Percentiles rank a stretch among this genome's conserved stretches.
Conservation (phyloP, 2,797 vertebrate genomes). For the Poeciliopsis paucimaculata region DNA sequence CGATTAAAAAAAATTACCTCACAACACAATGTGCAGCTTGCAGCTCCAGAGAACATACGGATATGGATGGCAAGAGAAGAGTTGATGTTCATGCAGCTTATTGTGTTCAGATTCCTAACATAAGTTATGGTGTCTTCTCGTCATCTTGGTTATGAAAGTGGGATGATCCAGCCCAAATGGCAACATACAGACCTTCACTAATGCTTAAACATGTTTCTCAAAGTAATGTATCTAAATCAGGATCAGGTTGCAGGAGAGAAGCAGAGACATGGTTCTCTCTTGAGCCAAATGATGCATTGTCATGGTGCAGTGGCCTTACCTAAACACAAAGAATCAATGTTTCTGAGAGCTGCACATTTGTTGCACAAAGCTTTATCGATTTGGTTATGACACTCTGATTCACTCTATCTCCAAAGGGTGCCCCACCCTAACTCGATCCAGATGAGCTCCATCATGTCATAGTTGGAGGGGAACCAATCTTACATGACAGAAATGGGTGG, state of each 20-base stretch:
- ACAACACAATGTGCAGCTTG: conserved; percentile 39
- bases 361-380: conserved; percentile 78
- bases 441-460: conserved; percentile 90
- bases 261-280: conserved; percentile 3
- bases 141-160: not conserved
- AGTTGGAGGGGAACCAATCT: conserved; percentile 91
- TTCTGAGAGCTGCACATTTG: conserved; percentile 45
- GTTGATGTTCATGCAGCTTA: not conserved
- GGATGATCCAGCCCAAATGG: conserved; percentile 33
- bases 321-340: conserved; percentile 24
- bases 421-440: conserved; percentile 91
- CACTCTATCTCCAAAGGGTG: conserved; percentile 84
- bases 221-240: conserved; percentile 63
- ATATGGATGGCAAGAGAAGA: not conserved
- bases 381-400: conserved; percentile 83
- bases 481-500: conserved; percentile 90
- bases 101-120: not conserved
- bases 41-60: conserved; percentile 25
- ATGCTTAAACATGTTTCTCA: conserved; percentile 58
- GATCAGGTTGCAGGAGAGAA: conserved; percentile 10
- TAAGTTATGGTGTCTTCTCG: not conserved
- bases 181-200: conserved; percentile 55
- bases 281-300: conserved; percentile 48
- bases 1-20: conserved; percentile 50
- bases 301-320: conserved; percentile 42